Conservation (phyloP, 2,888 invertebrate genomes). For the Pseudococcus jackbeardsleyi region DNA sequence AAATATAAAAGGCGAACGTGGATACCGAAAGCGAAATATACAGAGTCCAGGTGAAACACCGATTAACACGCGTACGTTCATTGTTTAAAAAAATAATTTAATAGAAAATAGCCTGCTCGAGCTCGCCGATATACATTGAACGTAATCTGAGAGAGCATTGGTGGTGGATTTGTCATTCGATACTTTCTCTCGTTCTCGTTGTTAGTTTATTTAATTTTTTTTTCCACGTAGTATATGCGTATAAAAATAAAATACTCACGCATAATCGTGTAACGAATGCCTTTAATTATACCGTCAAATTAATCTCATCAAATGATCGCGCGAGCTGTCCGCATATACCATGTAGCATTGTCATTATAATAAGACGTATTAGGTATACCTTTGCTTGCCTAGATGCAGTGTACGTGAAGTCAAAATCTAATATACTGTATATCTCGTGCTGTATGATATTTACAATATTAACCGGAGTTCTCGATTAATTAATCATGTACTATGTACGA, state of each 20-base stretch:
- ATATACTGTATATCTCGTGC: neutral
- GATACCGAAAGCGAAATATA: conserved; percentile 48
- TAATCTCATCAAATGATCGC: conserved; percentile 41
- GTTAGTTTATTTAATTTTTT: conserved; percentile 13
- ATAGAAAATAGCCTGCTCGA: neutral
- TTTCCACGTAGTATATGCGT: neutral
- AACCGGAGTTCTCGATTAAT: conserved; percentile 13
- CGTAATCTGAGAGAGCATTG: conserved; percentile 11
- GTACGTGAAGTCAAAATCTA: neutral
- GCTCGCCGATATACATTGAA: neutral
- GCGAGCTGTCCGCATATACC: conserved; percentile 5
- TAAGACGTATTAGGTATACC: neutral
- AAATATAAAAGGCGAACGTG: conserved; percentile 49
- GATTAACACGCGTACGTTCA: conserved; percentile 34
- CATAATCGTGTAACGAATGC: conserved; percentile 42
- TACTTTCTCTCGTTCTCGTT: conserved; percentile 22
- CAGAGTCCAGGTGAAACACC: conserved; percentile 32
- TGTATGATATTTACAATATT: conserved; percentile 14
- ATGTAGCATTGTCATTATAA: conserved; percentile 1
- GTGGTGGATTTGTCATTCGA: conserved; percentile 26
- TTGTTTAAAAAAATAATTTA: conserved; percentile 44
- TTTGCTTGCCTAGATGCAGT: neutral
- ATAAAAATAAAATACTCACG: conserved; percentile 7
- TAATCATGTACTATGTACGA: neutral
- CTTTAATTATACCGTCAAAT: conserved; percentile 47